Conservation (phyloP, 2,113 vertebrate genomes). For the Vicugna pacos region DNA sequence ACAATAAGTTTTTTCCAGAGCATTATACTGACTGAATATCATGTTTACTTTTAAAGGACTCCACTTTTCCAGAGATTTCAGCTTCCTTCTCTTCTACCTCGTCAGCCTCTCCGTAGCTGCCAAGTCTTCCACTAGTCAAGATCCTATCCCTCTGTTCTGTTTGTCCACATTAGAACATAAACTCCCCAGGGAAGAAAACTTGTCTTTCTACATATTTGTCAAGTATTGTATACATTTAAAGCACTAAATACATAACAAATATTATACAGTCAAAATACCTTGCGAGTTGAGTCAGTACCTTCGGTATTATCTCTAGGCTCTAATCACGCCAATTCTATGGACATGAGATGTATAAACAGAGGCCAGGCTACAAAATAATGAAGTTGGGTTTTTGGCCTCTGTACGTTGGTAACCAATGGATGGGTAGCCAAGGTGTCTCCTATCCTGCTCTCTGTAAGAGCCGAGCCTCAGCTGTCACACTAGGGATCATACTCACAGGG, state of each 20-base stretch:
- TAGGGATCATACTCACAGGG: background rate
- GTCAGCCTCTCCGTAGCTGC: slow-evolving; percentile 2
- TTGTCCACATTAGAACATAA: slow-evolving; percentile 57
- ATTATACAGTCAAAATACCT: slow-evolving; percentile 64
- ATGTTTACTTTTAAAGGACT: background rate
- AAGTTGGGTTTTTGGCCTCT: slow-evolving; percentile 5
- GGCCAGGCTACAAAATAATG: slow-evolving; percentile 41
- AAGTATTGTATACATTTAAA: slow-evolving; percentile 59
- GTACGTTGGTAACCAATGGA: background rate
- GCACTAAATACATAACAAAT: slow-evolving; percentile 77
- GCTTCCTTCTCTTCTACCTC: background rate
- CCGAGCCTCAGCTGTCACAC: background rate
- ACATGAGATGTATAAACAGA: slow-evolving; percentile 48
- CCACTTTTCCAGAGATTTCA: background rate
- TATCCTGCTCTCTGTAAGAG: background rate
- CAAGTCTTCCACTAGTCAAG: slow-evolving; percentile 47
- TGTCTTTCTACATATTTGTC: slow-evolving; percentile 79
- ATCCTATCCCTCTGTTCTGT: slow-evolving; percentile 17
- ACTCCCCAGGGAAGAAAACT: slow-evolving; percentile 73
- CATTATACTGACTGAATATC: background rate
- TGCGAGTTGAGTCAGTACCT: background rate
- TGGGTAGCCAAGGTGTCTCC: background rate
- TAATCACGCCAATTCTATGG: slow-evolving; percentile 50
- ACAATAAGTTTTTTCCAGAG: background rate
- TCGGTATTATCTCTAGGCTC: slow-evolving; percentile 42